A percentile compares a stretch with the other conserved stretches of the same genome.
phyloP scores from a whole-genome alignment of 2,888 invertebrate species.

The Metellina segmentata region DNA sequence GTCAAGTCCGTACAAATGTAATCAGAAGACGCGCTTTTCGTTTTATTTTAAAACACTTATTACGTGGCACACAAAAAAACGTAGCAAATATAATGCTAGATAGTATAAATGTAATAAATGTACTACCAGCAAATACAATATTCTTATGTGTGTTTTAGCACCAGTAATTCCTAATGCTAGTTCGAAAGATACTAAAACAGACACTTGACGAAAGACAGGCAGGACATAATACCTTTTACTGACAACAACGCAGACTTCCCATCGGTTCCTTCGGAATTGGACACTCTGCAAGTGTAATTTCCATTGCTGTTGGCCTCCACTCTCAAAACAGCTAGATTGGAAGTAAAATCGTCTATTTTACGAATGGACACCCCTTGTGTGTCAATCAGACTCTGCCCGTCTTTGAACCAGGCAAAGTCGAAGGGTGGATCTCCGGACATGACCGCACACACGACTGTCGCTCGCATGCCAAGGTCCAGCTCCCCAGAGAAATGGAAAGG shows the following conservation, averaged over 20 bases:
- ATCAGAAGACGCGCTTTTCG: too few species aligned
- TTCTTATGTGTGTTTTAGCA: too few species aligned
- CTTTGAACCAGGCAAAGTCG: slow-evolving; percentile 75
- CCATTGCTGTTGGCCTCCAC: slow-evolving; percentile 55
- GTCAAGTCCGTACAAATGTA: too few species aligned
- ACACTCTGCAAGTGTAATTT: slow-evolving; percentile 66
- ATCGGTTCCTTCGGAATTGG: slow-evolving; percentile 50
- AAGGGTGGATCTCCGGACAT: slow-evolving; percentile 74
- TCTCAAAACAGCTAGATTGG: slow-evolving; percentile 12
- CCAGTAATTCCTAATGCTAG: too few species aligned
- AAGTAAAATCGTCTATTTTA: slow-evolving; percentile 43
- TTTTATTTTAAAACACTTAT: too few species aligned
- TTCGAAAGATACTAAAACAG: too few species aligned
- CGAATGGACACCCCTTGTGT: neutral
- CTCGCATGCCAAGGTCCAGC: slow-evolving; percentile 28
- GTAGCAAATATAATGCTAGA: too few species aligned
- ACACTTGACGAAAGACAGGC: neutral
- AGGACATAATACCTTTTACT: slow-evolving; percentile 42
- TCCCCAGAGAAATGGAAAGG: slow-evolving; percentile 53
- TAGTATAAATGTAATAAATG: too few species aligned
- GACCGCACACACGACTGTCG: slow-evolving; percentile 51
- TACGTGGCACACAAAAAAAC: too few species aligned
- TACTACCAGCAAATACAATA: too few species aligned
- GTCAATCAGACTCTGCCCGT: slow-evolving; percentile 29
- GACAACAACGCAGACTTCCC: slow-evolving; percentile 2